These are phyloP conservation scores for Gastrophysa polygoni DNA, from an alignment of 2,888 invertebrate species.

Conservation along the genomic window DNA sequence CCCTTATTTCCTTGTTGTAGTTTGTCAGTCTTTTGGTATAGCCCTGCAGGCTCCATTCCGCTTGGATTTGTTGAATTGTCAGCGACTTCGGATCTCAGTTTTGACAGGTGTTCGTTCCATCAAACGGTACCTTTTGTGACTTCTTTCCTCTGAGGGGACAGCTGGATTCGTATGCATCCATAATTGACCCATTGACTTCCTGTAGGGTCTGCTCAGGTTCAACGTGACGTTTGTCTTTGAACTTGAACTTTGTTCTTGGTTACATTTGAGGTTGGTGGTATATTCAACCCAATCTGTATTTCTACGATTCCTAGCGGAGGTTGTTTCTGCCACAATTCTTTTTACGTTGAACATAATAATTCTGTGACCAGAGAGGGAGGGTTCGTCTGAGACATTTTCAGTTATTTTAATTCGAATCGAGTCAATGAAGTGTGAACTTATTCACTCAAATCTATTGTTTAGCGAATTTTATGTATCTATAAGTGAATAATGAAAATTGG, in stretches of 20 bases:
- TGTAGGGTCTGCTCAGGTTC: background rate
- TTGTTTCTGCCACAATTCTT: background rate
- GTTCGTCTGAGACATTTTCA: background rate
- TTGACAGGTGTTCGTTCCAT: background rate
- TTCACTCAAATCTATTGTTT: too few species aligned
- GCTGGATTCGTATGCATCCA: background rate
- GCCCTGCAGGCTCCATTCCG: background rate
- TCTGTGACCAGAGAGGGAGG: background rate
- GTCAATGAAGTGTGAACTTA: too few species aligned
- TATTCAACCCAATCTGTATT: background rate
- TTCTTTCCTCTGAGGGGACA: background rate
- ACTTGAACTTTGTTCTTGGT: background rate
- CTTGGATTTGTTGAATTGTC: background rate
- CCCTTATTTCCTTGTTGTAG: background rate
- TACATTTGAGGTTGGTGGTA: background rate
- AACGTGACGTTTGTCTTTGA: background rate
- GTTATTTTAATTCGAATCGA: too few species aligned
- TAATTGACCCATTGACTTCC: background rate
- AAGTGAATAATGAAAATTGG: too few species aligned
- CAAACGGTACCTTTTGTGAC: background rate
- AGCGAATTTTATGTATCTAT: too few species aligned
- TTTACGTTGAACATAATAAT: background rate
- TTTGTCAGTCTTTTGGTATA: background rate
- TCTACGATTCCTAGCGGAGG: background rate
- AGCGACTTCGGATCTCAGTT: background rate